Percentiles rank a stretch among this genome's conserved stretches.
Evolutionary conservation across 2,888 invertebrate species (phyloP).

Genomic region (Peribatodes rhomboidaria): DNA sequence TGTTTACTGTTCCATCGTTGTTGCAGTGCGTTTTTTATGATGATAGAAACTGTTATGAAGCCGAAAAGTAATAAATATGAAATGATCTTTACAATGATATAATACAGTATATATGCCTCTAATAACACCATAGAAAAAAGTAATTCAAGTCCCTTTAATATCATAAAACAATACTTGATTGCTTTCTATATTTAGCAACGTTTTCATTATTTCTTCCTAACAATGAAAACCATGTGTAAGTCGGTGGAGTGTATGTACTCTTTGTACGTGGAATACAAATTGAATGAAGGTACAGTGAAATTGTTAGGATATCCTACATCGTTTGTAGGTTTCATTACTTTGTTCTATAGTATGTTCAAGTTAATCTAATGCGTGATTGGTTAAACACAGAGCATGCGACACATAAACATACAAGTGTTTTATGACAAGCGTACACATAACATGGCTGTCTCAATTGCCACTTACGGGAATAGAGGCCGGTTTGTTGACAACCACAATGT

Average conservation of each 20-base stretch:
- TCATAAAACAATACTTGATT: background rate
- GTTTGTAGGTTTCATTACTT: conserved; percentile 9
- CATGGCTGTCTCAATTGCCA: conserved; percentile 94
- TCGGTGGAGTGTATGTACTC: background rate
- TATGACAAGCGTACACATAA: conserved; percentile 90
- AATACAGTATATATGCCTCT: too few relatives aligned
- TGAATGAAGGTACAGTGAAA: background rate
- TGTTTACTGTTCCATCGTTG: background rate
- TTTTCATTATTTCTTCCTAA: background rate
- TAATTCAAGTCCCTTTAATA: background rate
- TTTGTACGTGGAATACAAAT: background rate
- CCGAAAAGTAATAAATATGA: background rate
- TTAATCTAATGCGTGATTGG: conserved; percentile 25
- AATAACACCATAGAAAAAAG: conserved; percentile 12
- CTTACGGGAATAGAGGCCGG: conserved; percentile 99
- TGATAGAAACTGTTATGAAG: background rate
- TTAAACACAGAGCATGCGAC: conserved; percentile 32
- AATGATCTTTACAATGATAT: background rate
- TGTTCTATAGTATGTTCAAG: conserved; percentile 3
- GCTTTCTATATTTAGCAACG: background rate
- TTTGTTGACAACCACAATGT: conserved; percentile 99
- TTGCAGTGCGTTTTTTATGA: background rate
- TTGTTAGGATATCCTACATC: conserved; percentile 5
- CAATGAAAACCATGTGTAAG: background rate
- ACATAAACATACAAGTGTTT: conserved; percentile 66